Percentiles rank a stretch among this genome's conserved stretches.
Evolutionary conservation across 2,888 invertebrate species (phyloP).

Genomic region (Nomada lathburiana): DNA sequence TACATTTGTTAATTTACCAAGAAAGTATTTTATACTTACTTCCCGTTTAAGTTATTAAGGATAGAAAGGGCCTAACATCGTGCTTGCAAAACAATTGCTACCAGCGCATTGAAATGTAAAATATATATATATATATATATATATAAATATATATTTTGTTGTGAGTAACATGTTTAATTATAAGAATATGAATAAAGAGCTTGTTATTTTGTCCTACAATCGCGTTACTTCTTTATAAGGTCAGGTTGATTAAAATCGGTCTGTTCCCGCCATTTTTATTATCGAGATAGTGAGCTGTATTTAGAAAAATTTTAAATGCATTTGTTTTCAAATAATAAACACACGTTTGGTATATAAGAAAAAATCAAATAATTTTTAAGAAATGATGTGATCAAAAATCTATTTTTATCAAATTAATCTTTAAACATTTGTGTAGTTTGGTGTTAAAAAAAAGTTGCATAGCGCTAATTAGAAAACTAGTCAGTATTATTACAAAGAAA

Average conservation of each 20-base stretch:
- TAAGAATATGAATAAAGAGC: slow-evolving; percentile 19
- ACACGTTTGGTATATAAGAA: neutral
- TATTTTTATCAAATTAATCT: too few relatives aligned
- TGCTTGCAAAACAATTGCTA: neutral
- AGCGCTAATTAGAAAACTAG: neutral
- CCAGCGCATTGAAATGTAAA: neutral
- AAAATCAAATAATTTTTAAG: neutral
- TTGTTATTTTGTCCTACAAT: slow-evolving; percentile 17
- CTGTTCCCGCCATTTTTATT: slow-evolving; percentile 17
- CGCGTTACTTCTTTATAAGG: neutral
- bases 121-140: neutral
- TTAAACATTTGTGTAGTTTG: too few relatives aligned
- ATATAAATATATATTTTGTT: slow-evolving; percentile 1
- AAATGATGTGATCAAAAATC: too few relatives aligned
- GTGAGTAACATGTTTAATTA: slow-evolving; percentile 9
- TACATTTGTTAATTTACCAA: neutral
- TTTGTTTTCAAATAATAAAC: neutral
- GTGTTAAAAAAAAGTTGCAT: neutral
- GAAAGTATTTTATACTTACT: neutral
- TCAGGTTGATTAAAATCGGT: neutral
- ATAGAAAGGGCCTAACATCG: neutral
- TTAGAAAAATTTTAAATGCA: neutral
- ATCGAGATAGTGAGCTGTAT: slow-evolving; percentile 1
- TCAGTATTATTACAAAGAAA: neutral
- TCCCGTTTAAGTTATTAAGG: neutral